Evolutionary conservation across 2,113 vertebrate species (phyloP).

Genomic region (Entelurus aequoreus): DNA sequence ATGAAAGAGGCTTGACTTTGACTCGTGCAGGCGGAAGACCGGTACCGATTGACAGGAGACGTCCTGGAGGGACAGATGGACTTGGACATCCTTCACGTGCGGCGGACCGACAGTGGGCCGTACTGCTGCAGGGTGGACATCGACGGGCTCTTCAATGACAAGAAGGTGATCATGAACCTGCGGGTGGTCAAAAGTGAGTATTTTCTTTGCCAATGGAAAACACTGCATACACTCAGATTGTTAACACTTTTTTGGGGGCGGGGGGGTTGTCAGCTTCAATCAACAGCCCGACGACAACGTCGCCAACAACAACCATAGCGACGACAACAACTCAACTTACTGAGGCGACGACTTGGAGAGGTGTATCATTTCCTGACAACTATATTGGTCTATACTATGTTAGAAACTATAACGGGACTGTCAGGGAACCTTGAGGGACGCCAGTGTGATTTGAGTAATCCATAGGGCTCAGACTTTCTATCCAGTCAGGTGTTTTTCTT

Average conservation of each 20-base stretch:
- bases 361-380: constrained; percentile 19
- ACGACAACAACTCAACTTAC: constrained; percentile 7
- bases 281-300: constrained; percentile 23
- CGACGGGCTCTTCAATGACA: constrained; percentile 74
- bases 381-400: no score
- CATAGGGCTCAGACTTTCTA: no score
- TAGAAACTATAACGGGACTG: background rate
- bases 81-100: constrained; percentile 64
- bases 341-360: constrained; percentile 29
- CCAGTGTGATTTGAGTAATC: no score
- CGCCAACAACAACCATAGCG: background rate
- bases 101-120: constrained; percentile 60
- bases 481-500: no score
- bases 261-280: constrained; percentile 39
- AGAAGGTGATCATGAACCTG: constrained; percentile 71
- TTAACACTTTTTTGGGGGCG: background rate
- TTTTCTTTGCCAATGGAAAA: no score
- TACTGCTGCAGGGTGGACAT: constrained; percentile 76
- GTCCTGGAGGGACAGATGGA: constrained; percentile 71
- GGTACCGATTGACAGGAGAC: constrained; percentile 68
- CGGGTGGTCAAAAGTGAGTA: constrained; percentile 65
- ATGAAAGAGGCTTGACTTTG: background rate
- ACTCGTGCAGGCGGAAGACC: constrained; percentile 50
- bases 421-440: no score
- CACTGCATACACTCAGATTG: background rate